These are phyloP conservation scores for Chrysocyon brachyurus DNA, from an alignment of 2,797 vertebrate genomes.

Conservation along the genomic window DNA sequence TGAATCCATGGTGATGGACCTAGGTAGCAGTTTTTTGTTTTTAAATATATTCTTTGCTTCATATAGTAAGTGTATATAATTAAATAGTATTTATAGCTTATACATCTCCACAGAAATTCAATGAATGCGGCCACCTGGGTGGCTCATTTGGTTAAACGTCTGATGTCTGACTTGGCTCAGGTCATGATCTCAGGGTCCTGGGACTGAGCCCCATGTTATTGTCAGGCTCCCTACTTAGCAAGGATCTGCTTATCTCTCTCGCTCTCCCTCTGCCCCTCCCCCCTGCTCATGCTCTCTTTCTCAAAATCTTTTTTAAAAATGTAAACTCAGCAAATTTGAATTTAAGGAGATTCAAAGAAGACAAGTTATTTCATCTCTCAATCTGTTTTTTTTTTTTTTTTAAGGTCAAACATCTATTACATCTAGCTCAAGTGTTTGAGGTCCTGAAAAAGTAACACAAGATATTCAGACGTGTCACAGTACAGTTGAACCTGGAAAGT, in stretches of 20 bases:
- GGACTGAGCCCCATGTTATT: background rate
- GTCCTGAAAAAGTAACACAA: background rate
- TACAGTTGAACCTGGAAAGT: background rate
- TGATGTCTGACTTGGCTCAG: background rate
- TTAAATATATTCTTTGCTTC: background rate
- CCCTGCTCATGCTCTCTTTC: fast-evolving
- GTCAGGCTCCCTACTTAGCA: background rate
- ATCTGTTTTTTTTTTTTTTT: no score
- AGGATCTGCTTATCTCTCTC: background rate
- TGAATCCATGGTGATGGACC: background rate
- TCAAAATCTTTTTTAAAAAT: no score
- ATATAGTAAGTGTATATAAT: background rate
- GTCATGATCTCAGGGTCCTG: background rate
- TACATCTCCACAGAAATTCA: background rate
- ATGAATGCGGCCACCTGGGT: background rate
- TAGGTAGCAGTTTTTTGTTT: background rate
- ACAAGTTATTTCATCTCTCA: no score
- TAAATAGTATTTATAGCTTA: background rate
- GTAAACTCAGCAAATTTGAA: no score
- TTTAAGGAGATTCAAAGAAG: no score
- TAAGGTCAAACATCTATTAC: no score
- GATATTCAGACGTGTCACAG: background rate
- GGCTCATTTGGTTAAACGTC: background rate
- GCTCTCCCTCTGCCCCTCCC: background rate
- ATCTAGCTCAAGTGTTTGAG: no score